phyloP scores from a whole-genome alignment of 2,888 invertebrate species.

The Hyppa rectilinea region DNA sequence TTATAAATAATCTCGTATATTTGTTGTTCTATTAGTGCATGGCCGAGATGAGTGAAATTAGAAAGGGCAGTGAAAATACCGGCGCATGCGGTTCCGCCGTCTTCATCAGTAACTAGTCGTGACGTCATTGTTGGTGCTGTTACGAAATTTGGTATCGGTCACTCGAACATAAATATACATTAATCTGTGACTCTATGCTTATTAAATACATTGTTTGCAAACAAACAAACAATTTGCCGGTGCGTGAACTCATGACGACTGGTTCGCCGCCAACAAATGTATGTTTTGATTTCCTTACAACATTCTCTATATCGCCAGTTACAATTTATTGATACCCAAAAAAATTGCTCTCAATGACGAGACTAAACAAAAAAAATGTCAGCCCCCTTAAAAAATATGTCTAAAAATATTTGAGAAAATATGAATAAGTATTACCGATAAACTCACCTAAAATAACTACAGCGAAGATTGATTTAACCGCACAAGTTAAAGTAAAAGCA shows the following conservation, averaged over 20 bases:
- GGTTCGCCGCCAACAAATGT: slow-evolving; percentile 5
- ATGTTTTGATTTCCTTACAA: slow-evolving; percentile 38
- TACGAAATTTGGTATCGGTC: slow-evolving; percentile 33
- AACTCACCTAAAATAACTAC: slow-evolving; percentile 59
- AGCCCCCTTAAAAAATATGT: no score
- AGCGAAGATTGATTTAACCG: slow-evolving; percentile 63
- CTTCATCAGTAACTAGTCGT: slow-evolving; percentile 32
- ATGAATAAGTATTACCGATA: slow-evolving; percentile 2
- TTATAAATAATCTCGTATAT: slow-evolving; percentile 22
- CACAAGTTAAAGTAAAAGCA: slow-evolving; percentile 78
- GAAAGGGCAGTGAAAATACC: slow-evolving; percentile 80
- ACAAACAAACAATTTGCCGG: slow-evolving; percentile 62
- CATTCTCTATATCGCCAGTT: background rate
- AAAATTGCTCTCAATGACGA: background rate
- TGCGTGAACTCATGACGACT: slow-evolving; percentile 46
- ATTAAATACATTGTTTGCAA: background rate
- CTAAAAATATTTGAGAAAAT: background rate
- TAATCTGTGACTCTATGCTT: slow-evolving; percentile 17
- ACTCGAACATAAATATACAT: slow-evolving; percentile 22
- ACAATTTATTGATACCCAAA: slow-evolving; percentile 22
- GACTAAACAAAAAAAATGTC: no score
- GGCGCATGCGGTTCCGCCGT: slow-evolving; percentile 55
- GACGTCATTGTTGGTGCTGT: slow-evolving; percentile 34
- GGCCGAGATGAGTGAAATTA: slow-evolving; percentile 76
- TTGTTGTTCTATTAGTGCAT: slow-evolving; percentile 35